These are phyloP conservation scores for Macrophya alboannulata DNA, from an alignment of 2,888 invertebrate species.

Conservation along the genomic window DNA sequence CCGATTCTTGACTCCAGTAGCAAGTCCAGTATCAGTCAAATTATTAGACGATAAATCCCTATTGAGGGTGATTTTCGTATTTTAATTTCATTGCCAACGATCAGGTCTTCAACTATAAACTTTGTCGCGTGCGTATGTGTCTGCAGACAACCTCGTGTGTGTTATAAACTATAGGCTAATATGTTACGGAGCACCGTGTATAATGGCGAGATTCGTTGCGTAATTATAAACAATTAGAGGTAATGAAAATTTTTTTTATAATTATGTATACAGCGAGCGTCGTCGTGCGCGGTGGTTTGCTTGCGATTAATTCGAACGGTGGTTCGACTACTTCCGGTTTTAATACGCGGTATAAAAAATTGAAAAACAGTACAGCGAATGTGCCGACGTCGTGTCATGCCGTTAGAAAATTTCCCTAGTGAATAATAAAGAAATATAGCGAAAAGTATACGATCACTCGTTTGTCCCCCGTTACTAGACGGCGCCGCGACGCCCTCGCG, in stretches of 20 bases:
- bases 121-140: constrained; percentile 38
- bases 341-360: not conserved
- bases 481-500: constrained; percentile 45
- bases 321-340: constrained; percentile 38
- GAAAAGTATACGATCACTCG: not conserved
- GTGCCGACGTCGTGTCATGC: not conserved
- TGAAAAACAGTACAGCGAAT: not conserved
- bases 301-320: constrained; percentile 28
- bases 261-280: constrained; percentile 16
- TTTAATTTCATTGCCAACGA: not conserved
- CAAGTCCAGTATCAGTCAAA: not conserved
- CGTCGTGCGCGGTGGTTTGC: constrained; percentile 29
- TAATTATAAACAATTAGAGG: constrained; percentile 50
- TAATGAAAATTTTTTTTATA: constrained; percentile 23
- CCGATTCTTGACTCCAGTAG: not conserved
- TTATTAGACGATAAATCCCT: not conserved
- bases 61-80: not conserved
- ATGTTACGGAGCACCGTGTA: not conserved
- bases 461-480: constrained; percentile 40
- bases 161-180: not conserved
- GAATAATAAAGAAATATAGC: not conserved
- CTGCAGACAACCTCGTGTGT: not conserved
- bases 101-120: not conserved
- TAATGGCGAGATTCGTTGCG: constrained; percentile 25
- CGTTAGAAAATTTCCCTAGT: not conserved